These are phyloP conservation scores for Vanacampus margaritifer DNA, from an alignment of 2,113 vertebrate genomes.

Conservation along the genomic window DNA sequence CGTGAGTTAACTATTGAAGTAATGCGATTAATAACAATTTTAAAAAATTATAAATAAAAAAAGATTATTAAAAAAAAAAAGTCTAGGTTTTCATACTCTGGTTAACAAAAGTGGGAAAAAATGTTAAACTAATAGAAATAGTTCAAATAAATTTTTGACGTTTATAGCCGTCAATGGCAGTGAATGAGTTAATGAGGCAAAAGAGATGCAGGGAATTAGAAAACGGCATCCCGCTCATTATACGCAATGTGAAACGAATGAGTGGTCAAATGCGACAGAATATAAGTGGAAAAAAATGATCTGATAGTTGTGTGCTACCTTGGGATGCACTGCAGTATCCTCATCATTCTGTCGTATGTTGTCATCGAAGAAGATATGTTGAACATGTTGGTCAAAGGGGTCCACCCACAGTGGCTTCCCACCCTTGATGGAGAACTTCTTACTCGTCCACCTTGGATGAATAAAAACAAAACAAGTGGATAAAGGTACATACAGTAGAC, in stretches of 20 bases:
- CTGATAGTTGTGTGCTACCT: conserved; percentile 60
- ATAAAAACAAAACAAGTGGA: not conserved
- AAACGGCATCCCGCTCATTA: not conserved
- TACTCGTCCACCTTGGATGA: conserved; percentile 78
- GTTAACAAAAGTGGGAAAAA: too few species aligned
- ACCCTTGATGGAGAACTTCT: conserved; percentile 74
- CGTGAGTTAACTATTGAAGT: too few species aligned
- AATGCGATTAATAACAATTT: too few species aligned
- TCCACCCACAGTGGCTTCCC: conserved; percentile 89
- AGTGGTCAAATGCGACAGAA: not conserved
- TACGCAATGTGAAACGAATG: not conserved
- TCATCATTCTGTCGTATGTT: conserved; percentile 81
- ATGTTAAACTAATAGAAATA: too few species aligned
- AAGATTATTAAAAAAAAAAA: too few species aligned
- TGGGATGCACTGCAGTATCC: conserved; percentile 80
- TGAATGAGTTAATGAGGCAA: too few species aligned
- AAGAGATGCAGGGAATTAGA: not conserved
- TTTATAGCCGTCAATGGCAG: too few species aligned
- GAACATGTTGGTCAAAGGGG: conserved; percentile 74
- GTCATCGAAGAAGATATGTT: conserved; percentile 90
- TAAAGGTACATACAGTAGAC: not conserved
- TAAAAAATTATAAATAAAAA: too few species aligned
- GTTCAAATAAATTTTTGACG: too few species aligned
- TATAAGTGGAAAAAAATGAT: not conserved
- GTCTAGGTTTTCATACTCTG: too few species aligned